Base-by-base conservation (phyloP, 1,140 invertebrate species). In the Brachystomella parvula region DNA sequence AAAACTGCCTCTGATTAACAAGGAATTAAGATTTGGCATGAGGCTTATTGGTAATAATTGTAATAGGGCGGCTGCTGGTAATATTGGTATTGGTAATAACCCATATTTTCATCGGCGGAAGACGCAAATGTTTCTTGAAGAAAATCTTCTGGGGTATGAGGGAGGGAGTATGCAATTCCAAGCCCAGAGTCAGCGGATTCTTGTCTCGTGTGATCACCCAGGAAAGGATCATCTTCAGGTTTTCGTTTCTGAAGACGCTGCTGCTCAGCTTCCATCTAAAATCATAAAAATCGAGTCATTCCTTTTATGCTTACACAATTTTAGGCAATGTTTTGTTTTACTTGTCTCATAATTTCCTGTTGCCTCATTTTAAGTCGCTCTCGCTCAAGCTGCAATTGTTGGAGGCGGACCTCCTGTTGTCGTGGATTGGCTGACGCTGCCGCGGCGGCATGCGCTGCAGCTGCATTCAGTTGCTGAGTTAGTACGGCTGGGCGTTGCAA, bases 101-200 rank as follows among this genome's bases (percentile, higher is more conserved):
- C 88, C 87, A 90, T 90, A 69, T 87, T 88, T 73, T 93, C 90
- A 76, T 93, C 91, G 78, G 94, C 89, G 74, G 88, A 87, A 47
- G 85, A 83, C 9, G 12, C 21, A 24, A 53, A 53, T 6, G 12
- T 53, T 15, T 53, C 49, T 12, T 24, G 24, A 60, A 95, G 83
- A 79, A 94, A 93, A 80, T 93, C 93, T 79, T 95, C 91, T 19
- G 92, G 91, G 61, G 92, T 94, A 76, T 92, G 89, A 58, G 92
- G 89, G 78, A 94, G 83, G 39, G 89, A 91, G 78, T 92, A 94
- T 53, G 86, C 86, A 81, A 94, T 85, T 73, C 90, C 90, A 33
- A 96, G 81, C 47, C 94, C 94, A 78, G 90, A 93, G 77, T 96
- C 94, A 26, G 89, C 89, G 21, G 90, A 94, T 77, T 95, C 93